Conservation (phyloP, 2,113 vertebrate genomes). For the Poeciliopsis occidentalis region DNA sequence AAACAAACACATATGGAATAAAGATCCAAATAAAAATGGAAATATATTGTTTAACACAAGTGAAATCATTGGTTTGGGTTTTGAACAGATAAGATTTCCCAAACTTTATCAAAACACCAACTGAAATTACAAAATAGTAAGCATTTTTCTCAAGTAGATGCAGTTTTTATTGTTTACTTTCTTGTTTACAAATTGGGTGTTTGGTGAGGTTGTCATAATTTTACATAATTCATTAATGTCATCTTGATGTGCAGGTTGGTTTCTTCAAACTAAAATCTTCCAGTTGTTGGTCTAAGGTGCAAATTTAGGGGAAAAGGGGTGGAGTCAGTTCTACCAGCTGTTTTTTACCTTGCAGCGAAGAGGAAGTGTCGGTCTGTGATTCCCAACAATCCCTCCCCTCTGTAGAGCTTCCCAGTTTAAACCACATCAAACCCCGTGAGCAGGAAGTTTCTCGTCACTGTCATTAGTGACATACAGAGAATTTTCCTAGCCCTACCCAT, state of each 20-base stretch:
- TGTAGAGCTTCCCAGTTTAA: slow-evolving; percentile 53
- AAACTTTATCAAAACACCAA: not conserved
- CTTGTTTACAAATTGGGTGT: not conserved
- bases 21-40: not conserved
- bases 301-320: slow-evolving; percentile 14
- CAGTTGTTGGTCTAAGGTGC: slow-evolving; percentile 22
- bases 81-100: not conserved
- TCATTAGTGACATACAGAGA: slow-evolving; percentile 61
- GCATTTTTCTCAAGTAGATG: not conserved
- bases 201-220: not conserved
- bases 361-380: slow-evolving; percentile 38
- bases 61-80: not conserved
- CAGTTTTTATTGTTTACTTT: too few species aligned
- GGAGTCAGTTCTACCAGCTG: slow-evolving; percentile 50
- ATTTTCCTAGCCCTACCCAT: slow-evolving; percentile 4
- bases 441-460: slow-evolving; percentile 68
- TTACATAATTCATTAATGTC: not conserved
- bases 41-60: not conserved
- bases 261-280: not conserved
- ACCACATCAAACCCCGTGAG: slow-evolving; percentile 70
- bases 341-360: slow-evolving; percentile 13
- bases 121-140: not conserved
- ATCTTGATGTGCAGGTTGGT: slow-evolving; percentile 4
- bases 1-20: not conserved
- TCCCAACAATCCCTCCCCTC: slow-evolving; percentile 61